These are phyloP conservation scores for Xanthorhoe spadicearia DNA, from an alignment of 2,888 invertebrate genomes.

Conservation along the genomic window DNA sequence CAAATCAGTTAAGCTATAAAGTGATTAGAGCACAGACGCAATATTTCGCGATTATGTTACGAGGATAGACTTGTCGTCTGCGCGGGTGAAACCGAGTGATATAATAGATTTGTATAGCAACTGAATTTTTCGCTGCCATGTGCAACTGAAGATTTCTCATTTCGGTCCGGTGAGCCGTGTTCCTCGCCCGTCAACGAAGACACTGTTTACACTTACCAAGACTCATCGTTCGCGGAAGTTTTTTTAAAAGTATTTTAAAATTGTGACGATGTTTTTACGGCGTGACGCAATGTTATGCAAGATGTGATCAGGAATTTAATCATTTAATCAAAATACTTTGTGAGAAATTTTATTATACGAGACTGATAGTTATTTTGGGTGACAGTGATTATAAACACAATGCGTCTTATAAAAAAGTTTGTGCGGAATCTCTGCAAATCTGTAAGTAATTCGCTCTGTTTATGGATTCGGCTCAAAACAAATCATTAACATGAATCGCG, in stretches of 20 bases:
- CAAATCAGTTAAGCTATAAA: not conserved
- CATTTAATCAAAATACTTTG: conserved; percentile 7
- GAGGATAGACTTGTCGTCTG: not conserved
- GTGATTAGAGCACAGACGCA: not conserved
- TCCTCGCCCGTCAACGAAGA: conserved; percentile 23
- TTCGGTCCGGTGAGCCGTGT: conserved; percentile 23
- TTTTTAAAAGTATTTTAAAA: conserved; percentile 58
- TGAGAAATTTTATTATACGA: not conserved
- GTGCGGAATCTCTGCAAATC: conserved; percentile 43
- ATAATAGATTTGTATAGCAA: conserved; percentile 14
- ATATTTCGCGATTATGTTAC: not conserved
- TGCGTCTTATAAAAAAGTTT: conserved; percentile 45
- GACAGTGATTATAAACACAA: conserved; percentile 20
- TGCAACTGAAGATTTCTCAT: conserved; percentile 26
- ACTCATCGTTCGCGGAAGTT: conserved; percentile 53
- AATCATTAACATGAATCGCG: not conserved
- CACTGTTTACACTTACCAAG: conserved; percentile 36
- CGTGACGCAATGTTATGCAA: conserved; percentile 61
- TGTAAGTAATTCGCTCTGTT: conserved; percentile 39
- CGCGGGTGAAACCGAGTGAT: not conserved
- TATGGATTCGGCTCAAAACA: not conserved
- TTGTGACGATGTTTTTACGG: conserved; percentile 49
- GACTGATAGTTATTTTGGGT: not conserved
- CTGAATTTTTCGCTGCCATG: conserved; percentile 19
- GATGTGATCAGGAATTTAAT: conserved; percentile 51